Evolutionary conservation across 2,888 invertebrate species (phyloP), one percentile per base, ranked within the genome.

Genomic region (Tortrix viridana): DNA sequence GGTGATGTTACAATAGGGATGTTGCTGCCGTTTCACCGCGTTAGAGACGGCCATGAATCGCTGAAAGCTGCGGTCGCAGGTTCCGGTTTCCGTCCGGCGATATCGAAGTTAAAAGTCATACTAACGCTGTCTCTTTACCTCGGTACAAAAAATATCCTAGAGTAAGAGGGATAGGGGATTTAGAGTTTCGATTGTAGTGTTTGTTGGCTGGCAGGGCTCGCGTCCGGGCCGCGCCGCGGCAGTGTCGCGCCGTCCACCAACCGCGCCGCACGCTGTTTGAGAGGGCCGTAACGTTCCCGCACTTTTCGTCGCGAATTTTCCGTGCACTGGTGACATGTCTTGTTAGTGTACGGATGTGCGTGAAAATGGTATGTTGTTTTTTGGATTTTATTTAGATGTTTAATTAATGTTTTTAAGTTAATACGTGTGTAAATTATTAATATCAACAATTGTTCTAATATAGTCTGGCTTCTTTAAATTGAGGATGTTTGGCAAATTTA

Each of bases 161-260:
- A 32, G 32, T 5, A 12, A 32, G 32, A 32, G 12, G 32, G 12
- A 32, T 32, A 12, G 32, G 32, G 32, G 32, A 32, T 12, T 32
- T 12, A 3, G 32, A 32, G 32, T 32, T 32, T 32, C 32, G 32
- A 32, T 12, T 32, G 9, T 32, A 4, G 12, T 26, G 26, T 12
- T 32, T 32, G 32, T 12, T 32, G 32, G 32, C 3, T 32, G 12
- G 32, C 65, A 48, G 59, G 65, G 69, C 68, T 38, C 50, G 19
- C 50, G 23, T 37, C 74, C 73, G 68, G 75, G 74, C 82, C 79
- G 77, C 80, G 79, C 76, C 72, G 64, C 76, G 64, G 65, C 73
- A 86, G 85, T 86, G 69, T 76, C 80, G 81, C 77, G 80, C 74
- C 75, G 76, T 32, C 32, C 32, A 12, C 32, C 32, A 12, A 32